Conservation (phyloP, 2,888 invertebrate species). For the Oligia strigilis region DNA sequence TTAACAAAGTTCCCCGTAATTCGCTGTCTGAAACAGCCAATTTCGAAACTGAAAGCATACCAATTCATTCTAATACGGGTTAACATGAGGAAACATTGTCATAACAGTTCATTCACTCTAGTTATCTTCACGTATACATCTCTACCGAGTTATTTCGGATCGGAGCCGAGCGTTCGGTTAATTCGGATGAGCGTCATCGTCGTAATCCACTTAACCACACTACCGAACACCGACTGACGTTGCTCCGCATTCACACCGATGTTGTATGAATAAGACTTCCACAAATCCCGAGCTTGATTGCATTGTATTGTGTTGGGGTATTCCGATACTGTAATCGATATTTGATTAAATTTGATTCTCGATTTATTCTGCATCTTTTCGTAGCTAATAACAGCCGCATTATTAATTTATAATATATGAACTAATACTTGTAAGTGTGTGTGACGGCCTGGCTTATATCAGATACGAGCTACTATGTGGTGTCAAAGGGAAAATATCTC, state of each 20-base stretch:
- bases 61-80: slow-evolving; percentile 26
- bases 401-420: too few species aligned
- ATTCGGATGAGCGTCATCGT: slow-evolving; percentile 67
- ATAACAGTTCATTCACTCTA: slow-evolving; percentile 55
- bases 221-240: slow-evolving; percentile 56
- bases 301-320: slow-evolving; percentile 14
- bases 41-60: slow-evolving; percentile 41
- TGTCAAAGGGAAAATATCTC: too few species aligned
- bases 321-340: not conserved
- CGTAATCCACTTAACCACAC: slow-evolving; percentile 71
- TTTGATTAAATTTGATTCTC: not conserved
- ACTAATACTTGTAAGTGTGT: too few species aligned
- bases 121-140: slow-evolving; percentile 47
- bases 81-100: slow-evolving; percentile 42
- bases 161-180: slow-evolving; percentile 61
- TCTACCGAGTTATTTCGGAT: slow-evolving; percentile 62
- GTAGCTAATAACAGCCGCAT: not conserved
- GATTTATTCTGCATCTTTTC: not conserved
- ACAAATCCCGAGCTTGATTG: slow-evolving; percentile 49
- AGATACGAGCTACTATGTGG: too few species aligned
- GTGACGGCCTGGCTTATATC: too few species aligned
- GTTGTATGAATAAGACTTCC: slow-evolving; percentile 52
- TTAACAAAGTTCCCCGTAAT: slow-evolving; percentile 17
- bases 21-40: slow-evolving; percentile 9
- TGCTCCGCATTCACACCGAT: slow-evolving; percentile 55